Evolutionary conservation across 2,113 vertebrate species (phyloP).

Genomic region (Plecturocebus donacophilus): DNA sequence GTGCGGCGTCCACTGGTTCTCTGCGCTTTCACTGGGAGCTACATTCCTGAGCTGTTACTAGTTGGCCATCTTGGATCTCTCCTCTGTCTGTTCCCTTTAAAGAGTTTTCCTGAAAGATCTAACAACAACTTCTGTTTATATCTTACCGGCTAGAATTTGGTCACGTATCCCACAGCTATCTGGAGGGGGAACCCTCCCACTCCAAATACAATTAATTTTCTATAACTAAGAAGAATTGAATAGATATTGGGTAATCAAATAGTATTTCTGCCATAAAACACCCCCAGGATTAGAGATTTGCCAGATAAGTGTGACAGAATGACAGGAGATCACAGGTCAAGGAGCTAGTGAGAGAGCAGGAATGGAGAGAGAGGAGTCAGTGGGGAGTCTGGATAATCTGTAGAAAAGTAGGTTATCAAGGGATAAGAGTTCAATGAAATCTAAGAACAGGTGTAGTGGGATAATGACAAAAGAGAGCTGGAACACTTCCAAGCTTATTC

Average conservation of each 20-base stretch:
- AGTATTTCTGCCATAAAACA: background rate
- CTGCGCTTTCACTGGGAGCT: too few species aligned
- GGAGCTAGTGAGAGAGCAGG: background rate
- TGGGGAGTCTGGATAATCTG: background rate
- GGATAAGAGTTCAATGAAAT: background rate
- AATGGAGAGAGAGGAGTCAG: background rate
- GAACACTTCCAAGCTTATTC: background rate
- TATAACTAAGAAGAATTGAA: background rate
- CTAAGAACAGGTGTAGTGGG: background rate
- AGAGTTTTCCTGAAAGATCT: background rate
- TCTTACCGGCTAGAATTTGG: background rate
- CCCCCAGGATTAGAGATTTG: background rate
- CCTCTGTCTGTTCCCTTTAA: background rate
- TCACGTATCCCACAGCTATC: background rate
- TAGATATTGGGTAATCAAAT: background rate
- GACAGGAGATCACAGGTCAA: background rate
- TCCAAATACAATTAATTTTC: background rate
- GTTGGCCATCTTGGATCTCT: too few species aligned
- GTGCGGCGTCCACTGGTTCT: too few species aligned
- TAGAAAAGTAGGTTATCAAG: background rate
- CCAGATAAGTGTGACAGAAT: background rate
- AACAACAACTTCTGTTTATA: background rate
- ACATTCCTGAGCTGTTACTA: too few species aligned
- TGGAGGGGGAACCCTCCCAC: background rate
- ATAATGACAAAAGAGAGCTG: background rate